A percentile compares a stretch with the other conserved stretches of the same genome.
Evolutionary conservation across 2,888 invertebrate genomes (phyloP).

Genomic region (Acleris holmiana): DNA sequence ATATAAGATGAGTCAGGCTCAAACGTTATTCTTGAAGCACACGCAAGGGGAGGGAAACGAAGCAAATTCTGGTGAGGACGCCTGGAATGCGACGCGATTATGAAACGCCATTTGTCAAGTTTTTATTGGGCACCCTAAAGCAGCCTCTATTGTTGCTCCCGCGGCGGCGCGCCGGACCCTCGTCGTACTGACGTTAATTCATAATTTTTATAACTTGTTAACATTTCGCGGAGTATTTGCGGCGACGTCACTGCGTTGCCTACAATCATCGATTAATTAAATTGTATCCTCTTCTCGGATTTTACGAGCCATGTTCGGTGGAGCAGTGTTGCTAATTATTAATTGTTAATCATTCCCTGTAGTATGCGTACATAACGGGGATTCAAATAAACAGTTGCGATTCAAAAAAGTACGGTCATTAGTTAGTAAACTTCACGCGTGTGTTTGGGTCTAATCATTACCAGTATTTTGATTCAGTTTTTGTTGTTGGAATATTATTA

Average conservation of each 20-base stretch:
- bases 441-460: too few relatives aligned
- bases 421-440: too few relatives aligned
- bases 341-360: background rate
- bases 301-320: slow-evolving; percentile 9
- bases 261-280: slow-evolving; percentile 58
- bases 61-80: slow-evolving; percentile 65
- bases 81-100: slow-evolving; percentile 80
- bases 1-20: slow-evolving; percentile 41
- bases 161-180: slow-evolving; percentile 61
- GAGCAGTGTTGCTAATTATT: background rate
- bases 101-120: slow-evolving; percentile 84
- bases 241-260: slow-evolving; percentile 38
- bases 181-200: slow-evolving; percentile 73
- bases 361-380: background rate
- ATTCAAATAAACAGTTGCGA: background rate
- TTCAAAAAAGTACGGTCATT: too few relatives aligned
- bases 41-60: slow-evolving; percentile 62
- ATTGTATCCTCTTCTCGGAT: slow-evolving; percentile 46
- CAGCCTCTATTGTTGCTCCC: slow-evolving; percentile 69
- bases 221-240: slow-evolving; percentile 63
- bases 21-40: slow-evolving; percentile 59
- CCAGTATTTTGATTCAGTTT: too few relatives aligned
- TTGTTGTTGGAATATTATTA: too few relatives aligned
- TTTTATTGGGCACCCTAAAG: slow-evolving; percentile 81
- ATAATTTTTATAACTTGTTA: slow-evolving; percentile 83